phyloP scores from a whole-genome alignment of 37 sponge, comb jelly and placozoan species.

The Axinella damicornis region DNA sequence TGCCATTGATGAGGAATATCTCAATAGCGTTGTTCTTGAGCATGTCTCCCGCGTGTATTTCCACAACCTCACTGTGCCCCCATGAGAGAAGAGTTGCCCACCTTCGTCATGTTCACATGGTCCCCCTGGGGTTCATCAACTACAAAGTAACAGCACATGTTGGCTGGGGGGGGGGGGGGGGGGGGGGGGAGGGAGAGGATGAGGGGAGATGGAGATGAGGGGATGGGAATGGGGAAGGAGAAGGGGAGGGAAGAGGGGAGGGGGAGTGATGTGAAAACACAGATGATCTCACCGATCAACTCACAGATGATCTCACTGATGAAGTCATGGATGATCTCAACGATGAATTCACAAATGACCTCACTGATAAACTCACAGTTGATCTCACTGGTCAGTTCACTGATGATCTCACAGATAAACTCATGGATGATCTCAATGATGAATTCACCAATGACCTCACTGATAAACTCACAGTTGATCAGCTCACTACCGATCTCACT shows the following conservation, averaged over 20 bases:
- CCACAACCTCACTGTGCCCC: constrained; percentile 79
- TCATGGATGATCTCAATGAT: no score
- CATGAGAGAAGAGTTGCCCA: constrained; percentile 77
- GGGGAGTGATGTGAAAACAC: background rate
- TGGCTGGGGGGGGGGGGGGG: constrained; percentile 39
- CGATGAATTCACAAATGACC: no score
- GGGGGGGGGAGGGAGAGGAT: background rate
- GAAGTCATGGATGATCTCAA: no score
- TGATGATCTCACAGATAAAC: constrained; percentile 70
- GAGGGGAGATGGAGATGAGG: no score
- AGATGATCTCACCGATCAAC: no score
- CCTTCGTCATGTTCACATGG: constrained; percentile 82
- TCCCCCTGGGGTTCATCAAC: constrained; percentile 76
- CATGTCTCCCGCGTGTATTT: constrained; percentile 84
- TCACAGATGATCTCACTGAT: no score
- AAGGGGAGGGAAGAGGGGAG: background rate
- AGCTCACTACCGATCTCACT: no score
- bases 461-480: no score
- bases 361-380: no score
- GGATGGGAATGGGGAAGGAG: background rate
- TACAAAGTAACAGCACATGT: constrained; percentile 65
- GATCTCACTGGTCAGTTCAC: no score
- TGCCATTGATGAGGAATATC: constrained; percentile 92
- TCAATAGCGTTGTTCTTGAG: constrained; percentile 96
- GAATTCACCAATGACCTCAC: no score